Percentiles rank a stretch among this genome's conserved stretches.
These are phyloP conservation scores for Ceyx melanurus DNA, from an alignment of 2,113 vertebrate species.

Conservation along the genomic window DNA sequence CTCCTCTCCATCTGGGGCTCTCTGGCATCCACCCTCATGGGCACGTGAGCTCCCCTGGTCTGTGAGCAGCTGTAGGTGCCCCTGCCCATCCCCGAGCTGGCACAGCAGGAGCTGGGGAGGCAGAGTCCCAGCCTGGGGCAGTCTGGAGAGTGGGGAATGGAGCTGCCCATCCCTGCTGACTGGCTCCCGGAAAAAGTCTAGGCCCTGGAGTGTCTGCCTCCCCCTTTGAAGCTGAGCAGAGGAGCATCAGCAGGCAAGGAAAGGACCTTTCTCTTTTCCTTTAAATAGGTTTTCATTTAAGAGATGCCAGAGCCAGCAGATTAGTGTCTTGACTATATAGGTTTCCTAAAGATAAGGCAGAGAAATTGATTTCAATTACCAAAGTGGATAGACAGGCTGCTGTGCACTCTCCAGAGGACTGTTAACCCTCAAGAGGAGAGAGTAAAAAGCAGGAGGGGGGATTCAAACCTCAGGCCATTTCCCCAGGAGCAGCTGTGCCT, in stretches of 20 bases:
- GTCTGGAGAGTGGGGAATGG: neutral
- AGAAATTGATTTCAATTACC: slow-evolving; percentile 86
- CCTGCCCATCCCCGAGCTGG: neutral
- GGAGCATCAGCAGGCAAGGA: neutral
- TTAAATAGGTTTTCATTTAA: slow-evolving; percentile 74
- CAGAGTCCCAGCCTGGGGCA: neutral
- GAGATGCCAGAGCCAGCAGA: slow-evolving; percentile 74
- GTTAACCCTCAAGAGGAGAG: slow-evolving; percentile 71
- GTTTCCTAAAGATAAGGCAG: slow-evolving; percentile 83
- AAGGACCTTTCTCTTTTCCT: neutral
- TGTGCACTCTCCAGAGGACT: slow-evolving; percentile 1
- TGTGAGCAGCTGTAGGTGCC: fast-evolving
- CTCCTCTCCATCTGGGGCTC: neutral
- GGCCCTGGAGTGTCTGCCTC: neutral
- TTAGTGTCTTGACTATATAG: slow-evolving; percentile 80
- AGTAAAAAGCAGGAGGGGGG: neutral
- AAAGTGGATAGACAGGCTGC: slow-evolving; percentile 75
- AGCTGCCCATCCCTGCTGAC: neutral
- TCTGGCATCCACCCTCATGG: neutral
- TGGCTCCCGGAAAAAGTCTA: neutral
- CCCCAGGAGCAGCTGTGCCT: neutral
- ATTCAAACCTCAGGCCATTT: neutral
- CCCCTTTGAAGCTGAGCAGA: neutral
- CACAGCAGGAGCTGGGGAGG: neutral
- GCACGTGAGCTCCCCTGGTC: fast-evolving